A percentile compares a stretch with the other conserved stretches of the same genome.
Evolutionary conservation across 64 coral and sea anemone genomes (phyloP).

Genomic region (Anthopleura sola): DNA sequence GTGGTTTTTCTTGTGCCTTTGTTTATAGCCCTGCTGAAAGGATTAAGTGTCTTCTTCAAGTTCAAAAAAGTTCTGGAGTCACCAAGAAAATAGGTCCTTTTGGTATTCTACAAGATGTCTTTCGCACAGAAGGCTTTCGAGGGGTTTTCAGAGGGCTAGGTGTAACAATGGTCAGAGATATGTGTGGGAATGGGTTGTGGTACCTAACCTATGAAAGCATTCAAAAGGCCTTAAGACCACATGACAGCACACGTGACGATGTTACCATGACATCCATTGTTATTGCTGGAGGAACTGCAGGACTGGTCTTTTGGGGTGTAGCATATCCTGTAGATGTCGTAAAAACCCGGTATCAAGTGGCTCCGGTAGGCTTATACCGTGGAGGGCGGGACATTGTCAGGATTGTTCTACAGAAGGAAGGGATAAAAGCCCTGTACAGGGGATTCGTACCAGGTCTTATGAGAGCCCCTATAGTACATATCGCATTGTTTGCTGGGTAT

Average conservation of each 20-base stretch:
- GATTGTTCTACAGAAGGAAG: conserved; percentile 37
- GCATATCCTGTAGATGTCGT: conserved; percentile 48
- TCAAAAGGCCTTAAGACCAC: conserved; percentile 22
- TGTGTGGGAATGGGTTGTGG: conserved; percentile 40
- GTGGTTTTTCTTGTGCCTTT: conserved; percentile 38
- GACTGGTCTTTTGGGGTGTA: conserved; percentile 46
- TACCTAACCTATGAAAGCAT: conserved; percentile 72
- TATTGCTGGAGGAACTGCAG: conserved; percentile 59
- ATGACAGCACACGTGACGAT: conserved; percentile 46
- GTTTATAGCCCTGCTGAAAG: conserved; percentile 46
- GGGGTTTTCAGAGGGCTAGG: conserved; percentile 54
- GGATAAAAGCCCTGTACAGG: conserved; percentile 50
- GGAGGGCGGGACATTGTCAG: conserved; percentile 49
- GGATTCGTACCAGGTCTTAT: conserved; percentile 39
- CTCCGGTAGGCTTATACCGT: conserved; percentile 51
- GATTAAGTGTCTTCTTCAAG: conserved; percentile 75
- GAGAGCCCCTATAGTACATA: conserved; percentile 42
- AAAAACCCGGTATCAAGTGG: conserved; percentile 50
- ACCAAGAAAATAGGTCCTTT: conserved; percentile 39
- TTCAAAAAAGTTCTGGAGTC: conserved; percentile 33
- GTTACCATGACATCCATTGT: conserved; percentile 31
- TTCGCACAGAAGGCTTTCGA: conserved; percentile 49
- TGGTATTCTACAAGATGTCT: conserved; percentile 35
- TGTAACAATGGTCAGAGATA: conserved; percentile 41
- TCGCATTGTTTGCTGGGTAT: conserved; percentile 45